Evolutionary conservation across 2,113 vertebrate species (phyloP).

Genomic region (Pomatorhinus ruficollis): DNA sequence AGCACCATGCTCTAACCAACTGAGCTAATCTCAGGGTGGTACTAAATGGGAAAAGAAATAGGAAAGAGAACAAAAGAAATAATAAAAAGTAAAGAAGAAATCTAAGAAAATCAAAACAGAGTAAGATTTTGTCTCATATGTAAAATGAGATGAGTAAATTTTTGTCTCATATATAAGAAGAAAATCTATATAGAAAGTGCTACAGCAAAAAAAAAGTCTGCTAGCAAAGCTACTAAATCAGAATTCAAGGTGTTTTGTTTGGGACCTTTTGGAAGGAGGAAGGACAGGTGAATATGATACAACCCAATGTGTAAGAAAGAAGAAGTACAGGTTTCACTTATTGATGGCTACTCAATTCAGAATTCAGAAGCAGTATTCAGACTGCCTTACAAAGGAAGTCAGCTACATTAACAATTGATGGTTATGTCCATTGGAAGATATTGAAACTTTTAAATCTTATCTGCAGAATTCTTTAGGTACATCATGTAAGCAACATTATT

Average conservation of each 20-base stretch:
- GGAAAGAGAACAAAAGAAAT: background rate
- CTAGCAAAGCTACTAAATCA: background rate
- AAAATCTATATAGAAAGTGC: background rate
- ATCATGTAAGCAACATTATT: background rate
- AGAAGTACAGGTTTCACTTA: background rate
- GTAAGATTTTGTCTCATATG: background rate
- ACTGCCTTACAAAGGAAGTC: background rate
- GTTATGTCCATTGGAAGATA: background rate
- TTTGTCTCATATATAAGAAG: background rate
- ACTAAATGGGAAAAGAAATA: background rate
- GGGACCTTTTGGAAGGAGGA: accelerated
- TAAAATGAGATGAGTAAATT: accelerated
- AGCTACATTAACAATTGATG: background rate
- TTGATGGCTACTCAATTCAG: background rate
- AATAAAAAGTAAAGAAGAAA: background rate
- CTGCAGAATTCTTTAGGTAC: background rate
- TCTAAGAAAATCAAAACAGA: background rate
- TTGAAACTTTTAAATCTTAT: background rate
- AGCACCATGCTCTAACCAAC: too few species aligned
- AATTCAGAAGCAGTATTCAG: background rate
- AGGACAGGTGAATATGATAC: accelerated
- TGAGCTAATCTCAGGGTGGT: background rate
- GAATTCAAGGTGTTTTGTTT: background rate
- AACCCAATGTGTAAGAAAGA: background rate
- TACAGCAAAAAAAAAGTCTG: background rate